phyloP scores from a whole-genome alignment of 2,797 vertebrate genomes.

The Menidia menidia region DNA sequence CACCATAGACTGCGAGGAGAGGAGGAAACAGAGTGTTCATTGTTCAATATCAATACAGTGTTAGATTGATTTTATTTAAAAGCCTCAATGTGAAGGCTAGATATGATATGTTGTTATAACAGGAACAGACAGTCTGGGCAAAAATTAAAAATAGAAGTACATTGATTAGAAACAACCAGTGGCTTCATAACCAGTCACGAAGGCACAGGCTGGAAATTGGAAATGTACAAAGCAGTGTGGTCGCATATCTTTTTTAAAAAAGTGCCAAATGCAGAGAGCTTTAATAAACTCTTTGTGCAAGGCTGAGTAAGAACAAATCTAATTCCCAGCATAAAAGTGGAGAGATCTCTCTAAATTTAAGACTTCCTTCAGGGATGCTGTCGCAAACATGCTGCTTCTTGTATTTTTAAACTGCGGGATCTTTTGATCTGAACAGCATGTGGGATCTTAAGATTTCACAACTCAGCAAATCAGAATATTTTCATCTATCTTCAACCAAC shows the following conservation, averaged over 20 bases:
- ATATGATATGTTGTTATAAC: neutral
- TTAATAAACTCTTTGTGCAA: slow-evolving; percentile 23
- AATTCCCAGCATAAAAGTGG: slow-evolving; percentile 39
- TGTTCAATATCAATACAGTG: slow-evolving; percentile 5
- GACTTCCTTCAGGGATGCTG: slow-evolving; percentile 55
- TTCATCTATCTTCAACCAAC: slow-evolving; percentile 32
- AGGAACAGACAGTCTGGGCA: neutral
- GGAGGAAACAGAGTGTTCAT: slow-evolving; percentile 13
- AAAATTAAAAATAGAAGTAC: neutral
- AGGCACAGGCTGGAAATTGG: neutral
- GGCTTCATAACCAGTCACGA: neutral
- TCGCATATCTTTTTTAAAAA: neutral
- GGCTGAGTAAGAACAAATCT: slow-evolving; percentile 22
- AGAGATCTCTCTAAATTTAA: slow-evolving; percentile 55
- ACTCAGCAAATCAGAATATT: slow-evolving; percentile 27
- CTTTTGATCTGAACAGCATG: slow-evolving; percentile 49
- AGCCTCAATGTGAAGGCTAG: neutral
- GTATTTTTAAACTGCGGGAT: slow-evolving; percentile 25
- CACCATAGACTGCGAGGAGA: slow-evolving; percentile 92
- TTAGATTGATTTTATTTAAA: slow-evolving; percentile 4
- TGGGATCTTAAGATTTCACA: slow-evolving; percentile 26
- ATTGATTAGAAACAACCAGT: slow-evolving; percentile 3
- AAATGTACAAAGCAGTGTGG: neutral
- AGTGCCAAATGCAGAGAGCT: slow-evolving; percentile 38
- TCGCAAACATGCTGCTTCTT: slow-evolving; percentile 44